These are phyloP conservation scores for Cephalophus harveyi DNA, from an alignment of 2,113 vertebrate genomes.

Conservation along the genomic window DNA sequence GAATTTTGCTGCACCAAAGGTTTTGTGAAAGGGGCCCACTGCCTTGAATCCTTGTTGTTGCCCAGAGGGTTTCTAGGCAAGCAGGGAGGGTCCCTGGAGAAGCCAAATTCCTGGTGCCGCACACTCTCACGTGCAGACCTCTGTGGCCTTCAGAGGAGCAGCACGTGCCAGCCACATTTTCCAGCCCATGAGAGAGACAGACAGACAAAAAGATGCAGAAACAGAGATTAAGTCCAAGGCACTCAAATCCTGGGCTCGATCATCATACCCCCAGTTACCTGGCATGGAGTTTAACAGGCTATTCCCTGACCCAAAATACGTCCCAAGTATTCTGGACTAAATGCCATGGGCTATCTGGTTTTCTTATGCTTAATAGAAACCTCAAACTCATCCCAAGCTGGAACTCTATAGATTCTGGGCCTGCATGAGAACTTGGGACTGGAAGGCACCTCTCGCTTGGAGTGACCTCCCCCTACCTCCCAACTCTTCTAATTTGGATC, in stretches of 20 bases:
- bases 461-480: background rate
- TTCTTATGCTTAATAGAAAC: background rate
- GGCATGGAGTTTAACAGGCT: background rate
- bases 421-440: background rate
- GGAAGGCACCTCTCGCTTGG: background rate
- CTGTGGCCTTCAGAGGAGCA: background rate
- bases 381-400: background rate
- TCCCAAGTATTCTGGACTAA: background rate
- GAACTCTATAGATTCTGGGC: background rate
- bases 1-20: background rate
- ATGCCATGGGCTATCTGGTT: background rate
- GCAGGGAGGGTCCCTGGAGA: background rate
- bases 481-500: background rate
- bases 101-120: background rate
- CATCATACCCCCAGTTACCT: background rate
- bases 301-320: background rate
- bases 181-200: background rate
- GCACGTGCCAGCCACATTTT: background rate
- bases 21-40: constrained; percentile 3
- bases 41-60: background rate
- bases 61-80: background rate
- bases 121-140: background rate
- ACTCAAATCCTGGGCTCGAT: background rate
- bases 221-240: background rate
- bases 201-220: background rate